These are phyloP conservation scores for Rousettus madagascariensis DNA, from an alignment of 2,797 vertebrate genomes.

Conservation along the genomic window DNA sequence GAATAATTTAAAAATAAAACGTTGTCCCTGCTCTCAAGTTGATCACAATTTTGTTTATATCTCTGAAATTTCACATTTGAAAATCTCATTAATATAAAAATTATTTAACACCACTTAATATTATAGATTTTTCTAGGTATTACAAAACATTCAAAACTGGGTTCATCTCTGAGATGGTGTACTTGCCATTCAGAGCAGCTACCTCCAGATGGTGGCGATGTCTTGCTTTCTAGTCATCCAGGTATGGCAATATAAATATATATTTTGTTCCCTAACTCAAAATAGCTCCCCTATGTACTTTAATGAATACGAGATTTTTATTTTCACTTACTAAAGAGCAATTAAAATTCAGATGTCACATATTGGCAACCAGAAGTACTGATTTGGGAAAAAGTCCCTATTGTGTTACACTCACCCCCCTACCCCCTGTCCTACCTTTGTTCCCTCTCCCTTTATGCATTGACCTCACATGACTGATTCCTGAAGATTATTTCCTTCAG, in stretches of 20 bases:
- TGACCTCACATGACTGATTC: background rate
- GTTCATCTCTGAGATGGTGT: background rate
- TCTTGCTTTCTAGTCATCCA: background rate
- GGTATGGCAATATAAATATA: background rate
- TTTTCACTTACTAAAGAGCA: background rate
- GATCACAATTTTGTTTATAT: background rate
- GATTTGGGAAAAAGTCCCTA: background rate
- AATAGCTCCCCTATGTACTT: background rate
- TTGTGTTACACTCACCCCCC: fast-evolving
- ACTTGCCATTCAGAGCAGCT: background rate
- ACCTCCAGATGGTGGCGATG: background rate
- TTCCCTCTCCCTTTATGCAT: background rate
- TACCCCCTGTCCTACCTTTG: background rate
- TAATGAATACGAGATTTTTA: background rate
- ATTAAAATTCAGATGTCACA: background rate
- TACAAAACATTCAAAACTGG: background rate
- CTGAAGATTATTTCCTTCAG: background rate
- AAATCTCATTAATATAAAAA: background rate
- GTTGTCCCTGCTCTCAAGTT: background rate
- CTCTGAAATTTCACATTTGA: background rate
- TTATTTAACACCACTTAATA: background rate
- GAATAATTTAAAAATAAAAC: slow-evolving; percentile 7
- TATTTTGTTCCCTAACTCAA: background rate
- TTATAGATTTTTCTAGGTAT: background rate
- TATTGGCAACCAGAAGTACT: background rate